Percentiles rank a stretch among this genome's conserved stretches.
Evolutionary conservation across 2,113 vertebrate genomes (phyloP).

Genomic region (Oryzias melastigma): DNA sequence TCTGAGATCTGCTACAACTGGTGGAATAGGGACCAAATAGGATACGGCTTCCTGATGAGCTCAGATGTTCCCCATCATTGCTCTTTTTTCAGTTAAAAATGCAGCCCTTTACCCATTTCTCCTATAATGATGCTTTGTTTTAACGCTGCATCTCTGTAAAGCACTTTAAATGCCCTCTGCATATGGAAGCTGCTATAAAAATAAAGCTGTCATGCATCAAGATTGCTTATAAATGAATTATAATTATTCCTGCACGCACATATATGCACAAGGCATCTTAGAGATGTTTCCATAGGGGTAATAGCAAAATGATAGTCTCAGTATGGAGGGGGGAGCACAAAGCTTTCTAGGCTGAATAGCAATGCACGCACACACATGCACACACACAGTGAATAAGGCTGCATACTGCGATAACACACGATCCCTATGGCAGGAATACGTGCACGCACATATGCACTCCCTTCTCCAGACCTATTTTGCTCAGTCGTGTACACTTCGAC

Average conservation of each 20-base stretch:
- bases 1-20: no score
- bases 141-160: no score
- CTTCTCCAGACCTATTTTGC: slow-evolving; percentile 10
- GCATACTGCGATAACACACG: slow-evolving; percentile 64
- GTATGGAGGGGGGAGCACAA: slow-evolving; percentile 36
- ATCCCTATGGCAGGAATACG: slow-evolving; percentile 55
- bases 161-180: no score
- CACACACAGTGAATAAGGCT: slow-evolving; percentile 53
- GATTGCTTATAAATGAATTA: slow-evolving; percentile 22
- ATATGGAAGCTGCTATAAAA: no score
- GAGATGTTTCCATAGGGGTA: slow-evolving; percentile 31
- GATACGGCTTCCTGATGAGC: no score
- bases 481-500: slow-evolving; percentile 12
- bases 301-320: slow-evolving; percentile 57
- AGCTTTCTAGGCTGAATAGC: slow-evolving; percentile 53
- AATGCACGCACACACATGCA: slow-evolving; percentile 31
- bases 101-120: no score
- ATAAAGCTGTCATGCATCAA: no score
- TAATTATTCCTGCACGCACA: slow-evolving; percentile 4
- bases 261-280: slow-evolving; percentile 17
- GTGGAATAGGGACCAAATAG: no score
- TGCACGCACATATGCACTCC: slow-evolving; percentile 19
- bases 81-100: no score
- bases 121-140: no score
- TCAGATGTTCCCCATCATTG: no score